A percentile compares a stretch with the other conserved stretches of the same genome.
Conservation (phyloP, 2,113 vertebrate species). For the Dromas ardeola region DNA sequence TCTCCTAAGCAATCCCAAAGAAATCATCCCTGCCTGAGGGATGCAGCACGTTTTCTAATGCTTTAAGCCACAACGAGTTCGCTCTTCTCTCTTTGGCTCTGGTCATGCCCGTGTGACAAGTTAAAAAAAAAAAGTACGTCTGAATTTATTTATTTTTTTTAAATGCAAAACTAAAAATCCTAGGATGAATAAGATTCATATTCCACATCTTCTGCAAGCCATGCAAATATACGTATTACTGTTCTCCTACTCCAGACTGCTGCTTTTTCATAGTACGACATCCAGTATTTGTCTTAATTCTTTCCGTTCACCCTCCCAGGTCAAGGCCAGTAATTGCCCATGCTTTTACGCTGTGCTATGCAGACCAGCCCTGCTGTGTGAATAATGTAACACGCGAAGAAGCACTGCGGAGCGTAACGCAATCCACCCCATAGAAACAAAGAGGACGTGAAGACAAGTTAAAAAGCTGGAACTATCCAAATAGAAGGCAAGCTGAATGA, state of each 20-base stretch:
- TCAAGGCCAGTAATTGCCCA: background rate
- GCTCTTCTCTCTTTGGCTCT: background rate
- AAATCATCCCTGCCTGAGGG: background rate
- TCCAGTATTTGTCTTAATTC: background rate
- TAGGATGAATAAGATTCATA: background rate
- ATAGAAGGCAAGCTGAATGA: background rate
- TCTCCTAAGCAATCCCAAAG: background rate
- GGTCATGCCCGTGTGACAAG: background rate
- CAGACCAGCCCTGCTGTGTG: background rate
- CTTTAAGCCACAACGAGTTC: background rate
- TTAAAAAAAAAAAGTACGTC: background rate
- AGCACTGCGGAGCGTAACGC: background rate
- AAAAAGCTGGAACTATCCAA: background rate
- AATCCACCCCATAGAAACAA: background rate
- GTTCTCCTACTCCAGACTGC: background rate
- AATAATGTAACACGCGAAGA: background rate
- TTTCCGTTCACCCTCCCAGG: background rate
- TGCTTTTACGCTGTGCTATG: background rate
- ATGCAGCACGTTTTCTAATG: background rate
- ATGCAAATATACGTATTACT: background rate
- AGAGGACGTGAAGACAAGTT: background rate
- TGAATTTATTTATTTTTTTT: background rate
- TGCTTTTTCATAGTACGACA: background rate
- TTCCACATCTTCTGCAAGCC: background rate
- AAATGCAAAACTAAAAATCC: background rate